These are phyloP conservation scores for Bunonema sp. DNA, from an alignment of 2,888 invertebrate genomes.

Conservation along the genomic window DNA sequence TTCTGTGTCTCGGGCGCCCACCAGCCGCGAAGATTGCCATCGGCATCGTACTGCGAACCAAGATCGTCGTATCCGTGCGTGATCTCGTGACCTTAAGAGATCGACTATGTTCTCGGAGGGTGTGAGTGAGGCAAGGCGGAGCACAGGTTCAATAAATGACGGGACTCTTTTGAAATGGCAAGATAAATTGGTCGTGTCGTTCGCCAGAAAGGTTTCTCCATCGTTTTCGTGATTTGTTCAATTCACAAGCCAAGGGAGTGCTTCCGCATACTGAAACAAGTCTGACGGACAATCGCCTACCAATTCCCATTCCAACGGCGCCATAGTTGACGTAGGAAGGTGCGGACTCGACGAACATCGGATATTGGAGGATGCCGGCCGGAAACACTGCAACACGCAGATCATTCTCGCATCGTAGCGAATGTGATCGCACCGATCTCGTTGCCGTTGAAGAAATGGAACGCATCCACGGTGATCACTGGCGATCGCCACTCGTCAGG, in stretches of 20 bases:
- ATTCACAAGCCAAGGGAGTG: no score
- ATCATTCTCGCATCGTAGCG: no score
- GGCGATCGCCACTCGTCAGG: slow-evolving; percentile 20
- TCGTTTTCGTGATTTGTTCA: no score
- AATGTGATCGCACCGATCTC: slow-evolving; percentile 25
- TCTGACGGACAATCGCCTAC: no score
- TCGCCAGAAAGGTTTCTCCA: no score
- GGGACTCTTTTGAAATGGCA: no score
- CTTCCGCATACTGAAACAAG: no score
- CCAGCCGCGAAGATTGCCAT: slow-evolving; percentile 28
- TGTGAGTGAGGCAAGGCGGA: no score
- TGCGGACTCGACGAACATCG: slow-evolving; percentile 25
- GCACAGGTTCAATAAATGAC: no score
- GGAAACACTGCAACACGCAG: slow-evolving; percentile 28
- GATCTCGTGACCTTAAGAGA: slow-evolving; percentile 34
- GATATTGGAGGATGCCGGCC: slow-evolving; percentile 32
- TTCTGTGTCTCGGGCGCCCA: slow-evolving; percentile 26
- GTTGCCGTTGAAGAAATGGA: slow-evolving; percentile 26
- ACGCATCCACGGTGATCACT: slow-evolving; percentile 25
- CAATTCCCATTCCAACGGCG: slow-evolving; percentile 32
- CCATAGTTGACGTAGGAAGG: slow-evolving; percentile 30
- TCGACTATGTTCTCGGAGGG: no score
- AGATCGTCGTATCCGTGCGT: slow-evolving; percentile 38
- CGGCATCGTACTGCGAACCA: slow-evolving; percentile 27
- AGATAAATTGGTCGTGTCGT: no score